Evolutionary conservation across 2,888 invertebrate species (phyloP).

Genomic region (Apocheima hispidaria): DNA sequence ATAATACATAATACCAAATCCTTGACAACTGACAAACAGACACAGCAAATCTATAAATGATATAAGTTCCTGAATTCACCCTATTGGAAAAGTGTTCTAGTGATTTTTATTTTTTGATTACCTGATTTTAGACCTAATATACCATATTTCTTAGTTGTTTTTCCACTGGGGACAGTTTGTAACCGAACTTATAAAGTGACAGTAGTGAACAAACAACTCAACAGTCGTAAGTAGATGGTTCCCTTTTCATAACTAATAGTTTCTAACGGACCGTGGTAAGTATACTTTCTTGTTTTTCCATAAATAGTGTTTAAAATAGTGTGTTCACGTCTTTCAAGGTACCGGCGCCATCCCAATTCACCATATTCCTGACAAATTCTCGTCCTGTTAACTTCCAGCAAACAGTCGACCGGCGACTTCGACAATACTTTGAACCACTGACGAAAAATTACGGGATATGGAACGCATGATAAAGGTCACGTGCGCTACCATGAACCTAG

Average conservation of each 20-base stretch:
- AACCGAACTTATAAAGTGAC: too few species aligned
- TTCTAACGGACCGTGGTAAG: neutral
- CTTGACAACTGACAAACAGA: too few species aligned
- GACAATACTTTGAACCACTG: conserved; percentile 9
- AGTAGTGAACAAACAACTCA: neutral
- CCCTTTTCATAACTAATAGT: neutral
- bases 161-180: neutral
- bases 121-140: too few species aligned
- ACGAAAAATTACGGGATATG: neutral
- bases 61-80: too few species aligned
- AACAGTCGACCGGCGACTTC: conserved; percentile 13
- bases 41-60: too few species aligned
- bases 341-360: conserved; percentile 29
- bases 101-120: too few species aligned
- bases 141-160: neutral
- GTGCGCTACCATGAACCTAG: too few species aligned
- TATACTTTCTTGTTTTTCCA: neutral
- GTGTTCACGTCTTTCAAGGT: conserved; percentile 1
- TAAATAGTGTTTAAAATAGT: conserved; percentile 3
- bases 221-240: neutral
- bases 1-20: too few species aligned
- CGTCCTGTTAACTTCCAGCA: conserved; percentile 25
- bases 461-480: neutral
- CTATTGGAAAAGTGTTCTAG: too few species aligned
- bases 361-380: conserved; percentile 31